These are phyloP conservation scores for Oopsacas minuta DNA, from an alignment of 37 sponge, comb jelly and placozoan genomes.

Conservation along the genomic window DNA sequence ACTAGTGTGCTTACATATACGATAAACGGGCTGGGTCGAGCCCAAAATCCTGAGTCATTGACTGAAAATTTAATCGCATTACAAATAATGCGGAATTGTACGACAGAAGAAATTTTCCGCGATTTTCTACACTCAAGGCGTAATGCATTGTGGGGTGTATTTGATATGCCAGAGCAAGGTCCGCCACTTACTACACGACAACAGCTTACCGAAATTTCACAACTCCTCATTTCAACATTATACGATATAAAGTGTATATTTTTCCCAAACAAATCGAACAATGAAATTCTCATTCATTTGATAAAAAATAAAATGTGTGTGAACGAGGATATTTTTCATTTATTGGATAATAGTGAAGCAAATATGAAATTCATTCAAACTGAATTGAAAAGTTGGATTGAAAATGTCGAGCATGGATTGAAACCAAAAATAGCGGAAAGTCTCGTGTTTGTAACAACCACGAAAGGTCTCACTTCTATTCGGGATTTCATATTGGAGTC, in stretches of 20 bases:
- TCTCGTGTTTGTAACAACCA: neutral
- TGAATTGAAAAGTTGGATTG: neutral
- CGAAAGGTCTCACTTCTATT: constrained; percentile 13
- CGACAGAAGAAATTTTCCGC: constrained; percentile 10
- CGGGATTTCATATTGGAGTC: neutral
- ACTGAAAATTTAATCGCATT: constrained; percentile 15
- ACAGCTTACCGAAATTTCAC: constrained; percentile 13
- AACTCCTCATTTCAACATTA: neutral
- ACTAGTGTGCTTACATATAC: neutral
- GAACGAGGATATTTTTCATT: neutral
- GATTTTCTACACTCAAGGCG: neutral
- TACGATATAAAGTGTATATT: neutral
- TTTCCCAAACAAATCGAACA: neutral
- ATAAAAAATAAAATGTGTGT: neutral
- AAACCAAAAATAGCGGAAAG: neutral
- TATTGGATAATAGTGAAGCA: neutral
- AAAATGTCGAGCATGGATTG: neutral
- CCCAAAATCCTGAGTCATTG: neutral
- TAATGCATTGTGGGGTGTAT: neutral
- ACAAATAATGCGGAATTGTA: neutral
- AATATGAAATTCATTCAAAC: neutral
- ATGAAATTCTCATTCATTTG: neutral
- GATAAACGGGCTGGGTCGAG: neutral
- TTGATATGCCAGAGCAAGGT: neutral
- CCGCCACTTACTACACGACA: neutral